Evolutionary conservation across 2,888 invertebrate genomes (phyloP), one percentile per base, ranked within the genome.

Genomic region (Deilephila elpenor): DNA sequence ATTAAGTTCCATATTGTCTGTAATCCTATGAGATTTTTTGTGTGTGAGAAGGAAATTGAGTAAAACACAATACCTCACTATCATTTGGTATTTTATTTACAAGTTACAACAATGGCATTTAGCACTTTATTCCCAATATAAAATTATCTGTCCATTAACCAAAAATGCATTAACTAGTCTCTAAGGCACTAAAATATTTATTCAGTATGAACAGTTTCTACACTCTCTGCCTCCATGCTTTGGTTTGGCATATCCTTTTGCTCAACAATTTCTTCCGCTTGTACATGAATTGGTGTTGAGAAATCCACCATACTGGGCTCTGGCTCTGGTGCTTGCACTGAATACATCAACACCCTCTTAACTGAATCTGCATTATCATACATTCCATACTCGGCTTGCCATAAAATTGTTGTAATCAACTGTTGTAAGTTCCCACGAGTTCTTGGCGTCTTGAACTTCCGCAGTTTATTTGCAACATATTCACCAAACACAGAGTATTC

Each of bases 371-470:
- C 89, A 80, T 84, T 88, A 73, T 93, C 92, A 79, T 92, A 94
- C 19, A 91, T 75, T 0, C 94, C 94, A 80, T 93, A 93, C 72
- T 94, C 94, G 0, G 93, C 93, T 77, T 94, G 94, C 94, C 94
- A 94, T 29, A 94, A 76, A 77, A 94, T 89, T 4, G 94, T 94
- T 34, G 94, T 91, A 0, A 94, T 92, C 25, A 94, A 77, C 74
- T 94, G 94, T 75, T 94, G 94, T 5, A 94, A 83, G 75, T 94
- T 94, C 0, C 93, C 91, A 34, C 89, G 79, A 0, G 93, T 91
- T 2, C 91, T 83, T 14, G 88, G 82, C 0, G 84, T 80, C 74
- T 87, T 89, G 14, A 93, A 86, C 76, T 93, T 94, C 29, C 93
- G 86, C 20, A 94, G 76, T 78, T 93, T 94, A 78, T 93, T 93